Evolutionary conservation across 2,113 vertebrate genomes (phyloP), one percentile per base, ranked within the genome.

Genomic region (Chaetorhynchus papuensis): DNA sequence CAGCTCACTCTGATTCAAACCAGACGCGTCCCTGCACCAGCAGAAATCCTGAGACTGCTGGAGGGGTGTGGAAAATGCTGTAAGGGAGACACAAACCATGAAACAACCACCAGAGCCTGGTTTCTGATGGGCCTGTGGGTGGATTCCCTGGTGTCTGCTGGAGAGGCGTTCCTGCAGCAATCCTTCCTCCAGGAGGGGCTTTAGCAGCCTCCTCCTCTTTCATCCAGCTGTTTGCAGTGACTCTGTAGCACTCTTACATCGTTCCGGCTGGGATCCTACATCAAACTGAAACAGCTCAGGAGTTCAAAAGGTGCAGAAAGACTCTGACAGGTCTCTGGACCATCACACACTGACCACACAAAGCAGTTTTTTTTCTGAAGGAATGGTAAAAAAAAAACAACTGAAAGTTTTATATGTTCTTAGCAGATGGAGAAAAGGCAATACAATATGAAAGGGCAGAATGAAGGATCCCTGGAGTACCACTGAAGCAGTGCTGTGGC

Each of bases 401-500:
- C 26, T 47, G 35, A 5, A 47, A 59, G 4, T 30, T 60, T 70
- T 45, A 44, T 27, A 27, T 44, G 23, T 77, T 64, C 27, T 74
- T 31, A 83, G 49, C 61, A 68, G 78, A 15, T 4, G 42, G 49
- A 16, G 22, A 61, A 72, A 49, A 41, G 13, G 41, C 31, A 89
- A 39, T 5, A 45, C 10, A 52, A 10, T 5, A 19, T 4, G 24
- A 56, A 74, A 82, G 23, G 31, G 47, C n/a, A 31, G 8, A 42
- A 20, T 39, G 39, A 56, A 53, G n/a, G 19, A 64, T 3, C 14
- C 56, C 61, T 68, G 6, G 79, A 88, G 47, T 17, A 21, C 17
- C 44, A 37, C 64, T 13, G 2, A 8, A 41, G 21, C 2, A 12
- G 14, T n/a, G 42, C 47, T 19, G 2, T 35, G 45, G 24, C 0